These are phyloP conservation scores for Pterocles orientalis DNA, from an alignment of 2,113 vertebrate species.

Conservation along the genomic window DNA sequence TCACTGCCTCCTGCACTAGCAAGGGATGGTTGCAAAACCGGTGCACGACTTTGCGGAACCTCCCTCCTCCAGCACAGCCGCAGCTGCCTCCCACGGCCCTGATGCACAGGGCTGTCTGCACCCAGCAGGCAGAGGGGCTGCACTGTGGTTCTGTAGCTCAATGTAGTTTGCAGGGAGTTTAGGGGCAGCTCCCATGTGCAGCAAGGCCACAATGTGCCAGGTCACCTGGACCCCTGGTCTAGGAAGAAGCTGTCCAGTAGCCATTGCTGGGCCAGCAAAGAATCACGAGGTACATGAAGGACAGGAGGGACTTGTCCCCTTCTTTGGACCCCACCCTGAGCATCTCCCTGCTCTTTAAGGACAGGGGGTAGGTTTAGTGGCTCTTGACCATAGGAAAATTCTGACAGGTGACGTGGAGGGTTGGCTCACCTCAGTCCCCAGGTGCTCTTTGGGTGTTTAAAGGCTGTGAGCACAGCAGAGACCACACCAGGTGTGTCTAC, in stretches of 20 bases:
- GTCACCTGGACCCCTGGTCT: neutral
- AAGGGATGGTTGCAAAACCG: neutral
- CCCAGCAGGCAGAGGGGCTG: neutral
- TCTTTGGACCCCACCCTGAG: neutral
- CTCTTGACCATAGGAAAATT: neutral
- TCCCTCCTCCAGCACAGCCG: neutral
- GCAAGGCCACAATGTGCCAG: accelerated
- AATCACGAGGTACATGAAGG: neutral
- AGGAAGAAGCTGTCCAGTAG: neutral
- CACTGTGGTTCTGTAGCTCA: neutral
- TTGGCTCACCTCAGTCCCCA: neutral
- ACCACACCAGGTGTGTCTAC: neutral
- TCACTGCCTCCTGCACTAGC: neutral
- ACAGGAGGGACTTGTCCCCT: neutral
- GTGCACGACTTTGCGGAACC: neutral
- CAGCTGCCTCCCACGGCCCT: accelerated
- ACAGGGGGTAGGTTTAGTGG: neutral
- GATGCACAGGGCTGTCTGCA: accelerated
- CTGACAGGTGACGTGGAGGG: neutral
- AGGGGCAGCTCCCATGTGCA: neutral
- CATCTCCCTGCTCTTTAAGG: neutral
- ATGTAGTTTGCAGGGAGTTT: neutral
- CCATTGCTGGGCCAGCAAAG: neutral
- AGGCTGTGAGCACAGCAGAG: neutral
- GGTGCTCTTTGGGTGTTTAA: neutral